Percentiles rank a stretch among this genome's conserved stretches.
Conservation (phyloP, 2,888 invertebrate species). For the Drosophila gaucha region DNA sequence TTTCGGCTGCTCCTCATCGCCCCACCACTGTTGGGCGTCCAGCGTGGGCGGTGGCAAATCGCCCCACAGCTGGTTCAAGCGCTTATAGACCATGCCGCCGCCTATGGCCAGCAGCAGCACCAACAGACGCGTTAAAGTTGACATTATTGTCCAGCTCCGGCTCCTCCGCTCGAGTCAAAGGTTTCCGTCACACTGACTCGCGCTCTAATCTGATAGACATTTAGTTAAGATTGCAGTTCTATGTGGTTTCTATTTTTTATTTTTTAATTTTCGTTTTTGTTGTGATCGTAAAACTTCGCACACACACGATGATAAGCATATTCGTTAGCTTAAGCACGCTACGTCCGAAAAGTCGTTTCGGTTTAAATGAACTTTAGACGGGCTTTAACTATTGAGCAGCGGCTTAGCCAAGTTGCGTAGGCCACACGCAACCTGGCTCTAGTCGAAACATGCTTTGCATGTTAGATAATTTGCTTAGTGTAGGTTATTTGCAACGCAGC, state of each 20-base stretch:
- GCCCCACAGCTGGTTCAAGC: conserved; percentile 54
- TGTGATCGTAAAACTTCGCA: conserved; percentile 31
- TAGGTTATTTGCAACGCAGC: conserved; percentile 12
- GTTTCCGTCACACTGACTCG: conserved; percentile 32
- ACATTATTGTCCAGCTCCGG: conserved; percentile 52
- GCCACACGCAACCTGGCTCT: not conserved
- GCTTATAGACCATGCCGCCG: conserved; percentile 69
- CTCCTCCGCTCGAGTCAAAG: conserved; percentile 18
- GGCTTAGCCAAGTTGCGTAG: conserved; percentile 5
- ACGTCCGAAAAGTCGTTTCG: not conserved
- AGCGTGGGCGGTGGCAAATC: conserved; percentile 66
- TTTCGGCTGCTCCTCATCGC: conserved; percentile 72
- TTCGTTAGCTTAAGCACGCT: conserved; percentile 16
- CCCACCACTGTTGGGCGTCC: conserved; percentile 81
- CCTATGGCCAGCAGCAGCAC: conserved; percentile 70
- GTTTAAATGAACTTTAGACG: conserved; percentile 11
- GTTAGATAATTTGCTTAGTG: conserved; percentile 22
- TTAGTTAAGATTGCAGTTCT: conserved; percentile 31
- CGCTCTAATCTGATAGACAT: conserved; percentile 21
- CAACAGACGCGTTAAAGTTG: conserved; percentile 59
- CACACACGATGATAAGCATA: conserved; percentile 48
- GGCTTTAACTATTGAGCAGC: not conserved
- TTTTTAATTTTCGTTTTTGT: conserved; percentile 8
- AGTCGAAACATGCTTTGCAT: conserved; percentile 14
- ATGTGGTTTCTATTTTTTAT: not conserved